A percentile compares a stretch with the other conserved stretches of the same genome.
These are phyloP conservation scores for Girardinichthys multiradiatus DNA, from an alignment of 2,113 vertebrate genomes.

Conservation along the genomic window DNA sequence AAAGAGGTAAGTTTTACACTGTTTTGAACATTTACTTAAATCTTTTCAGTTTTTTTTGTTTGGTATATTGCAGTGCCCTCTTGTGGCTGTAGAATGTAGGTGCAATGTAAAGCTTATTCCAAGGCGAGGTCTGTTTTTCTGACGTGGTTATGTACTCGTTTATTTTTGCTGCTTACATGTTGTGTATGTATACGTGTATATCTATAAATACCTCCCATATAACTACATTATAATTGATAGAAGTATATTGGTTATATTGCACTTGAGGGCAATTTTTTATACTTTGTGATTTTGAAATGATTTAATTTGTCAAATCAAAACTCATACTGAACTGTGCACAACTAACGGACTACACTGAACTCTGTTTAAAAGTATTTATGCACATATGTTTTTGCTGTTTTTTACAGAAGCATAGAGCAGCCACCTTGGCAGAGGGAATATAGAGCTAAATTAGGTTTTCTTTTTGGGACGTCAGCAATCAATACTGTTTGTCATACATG, in stretches of 20 bases:
- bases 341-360: neutral
- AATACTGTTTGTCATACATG: too few relatives aligned
- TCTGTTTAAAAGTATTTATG: neutral
- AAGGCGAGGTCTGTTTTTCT: neutral
- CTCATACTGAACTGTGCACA: neutral
- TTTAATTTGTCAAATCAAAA: neutral
- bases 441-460: too few relatives aligned
- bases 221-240: too few relatives aligned
- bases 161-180: neutral
- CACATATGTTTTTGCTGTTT: too few relatives aligned
- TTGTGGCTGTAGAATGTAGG: conserved; percentile 16
- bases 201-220: too few relatives aligned
- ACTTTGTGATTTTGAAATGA: neutral
- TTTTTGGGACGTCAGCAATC: too few relatives aligned
- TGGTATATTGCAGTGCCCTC: conserved; percentile 27
- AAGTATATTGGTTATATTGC: too few relatives aligned
- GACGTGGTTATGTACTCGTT: neutral
- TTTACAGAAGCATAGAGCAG: too few relatives aligned
- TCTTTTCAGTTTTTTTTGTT: neutral
- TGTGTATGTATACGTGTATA: neutral
- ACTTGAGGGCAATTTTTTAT: neutral
- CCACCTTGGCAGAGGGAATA: too few relatives aligned
- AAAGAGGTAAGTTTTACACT: too few relatives aligned
- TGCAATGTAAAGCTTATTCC: neutral
- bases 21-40: neutral